Evolutionary conservation across 2,888 invertebrate genomes (phyloP).

Genomic region (Hymenopus coronatus): DNA sequence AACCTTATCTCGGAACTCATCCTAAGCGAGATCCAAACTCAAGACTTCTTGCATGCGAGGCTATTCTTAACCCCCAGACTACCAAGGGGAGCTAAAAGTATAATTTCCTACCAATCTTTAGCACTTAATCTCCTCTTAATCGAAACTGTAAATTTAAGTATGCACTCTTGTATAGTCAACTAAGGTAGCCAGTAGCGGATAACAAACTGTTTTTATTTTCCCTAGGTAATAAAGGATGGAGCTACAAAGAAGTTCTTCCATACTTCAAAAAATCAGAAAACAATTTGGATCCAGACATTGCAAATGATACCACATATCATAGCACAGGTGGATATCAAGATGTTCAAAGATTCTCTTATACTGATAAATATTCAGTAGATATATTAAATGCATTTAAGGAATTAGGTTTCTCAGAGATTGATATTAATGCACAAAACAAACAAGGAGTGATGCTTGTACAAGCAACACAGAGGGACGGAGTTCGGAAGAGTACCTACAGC

Average conservation of each 20-base stretch:
- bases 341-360: not conserved
- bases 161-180: too few relatives aligned
- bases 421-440: not conserved
- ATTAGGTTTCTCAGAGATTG: not conserved
- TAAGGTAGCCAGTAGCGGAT: too few relatives aligned
- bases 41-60: too few relatives aligned
- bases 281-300: constrained; percentile 53
- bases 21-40: too few relatives aligned
- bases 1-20: too few relatives aligned
- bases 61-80: too few relatives aligned
- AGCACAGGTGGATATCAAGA: not conserved
- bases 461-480: not conserved
- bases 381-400: not conserved
- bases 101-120: too few relatives aligned
- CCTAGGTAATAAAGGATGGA: constrained; percentile 85
- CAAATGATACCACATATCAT: not conserved
- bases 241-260: constrained; percentile 73
- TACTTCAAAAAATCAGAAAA: constrained; percentile 88
- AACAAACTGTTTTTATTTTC: too few relatives aligned
- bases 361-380: not conserved
- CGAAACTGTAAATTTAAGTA: too few relatives aligned
- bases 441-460: not conserved
- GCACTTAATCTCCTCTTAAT: too few relatives aligned
- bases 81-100: too few relatives aligned
- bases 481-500: not conserved